phyloP scores from a whole-genome alignment of 2,797 vertebrate species.

The Melanotaenia parkinsoni region DNA sequence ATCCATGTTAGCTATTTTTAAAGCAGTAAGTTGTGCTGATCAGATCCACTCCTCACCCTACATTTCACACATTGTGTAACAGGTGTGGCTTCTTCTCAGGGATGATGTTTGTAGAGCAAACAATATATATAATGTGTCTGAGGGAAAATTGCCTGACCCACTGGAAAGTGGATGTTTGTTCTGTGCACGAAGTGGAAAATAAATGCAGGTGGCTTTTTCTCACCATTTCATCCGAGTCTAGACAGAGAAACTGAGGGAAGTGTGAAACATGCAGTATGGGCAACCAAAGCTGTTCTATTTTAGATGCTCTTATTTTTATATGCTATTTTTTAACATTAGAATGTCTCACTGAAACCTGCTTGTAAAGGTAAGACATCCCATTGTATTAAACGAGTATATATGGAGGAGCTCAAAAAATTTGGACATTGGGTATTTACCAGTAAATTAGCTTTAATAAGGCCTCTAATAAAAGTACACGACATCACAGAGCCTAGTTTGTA shows the following conservation, averaged over 20 bases:
- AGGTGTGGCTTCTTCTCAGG: slow-evolving; percentile 38
- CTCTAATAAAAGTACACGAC: too few species aligned
- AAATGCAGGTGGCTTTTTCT: slow-evolving; percentile 52
- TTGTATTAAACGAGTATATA: too few species aligned
- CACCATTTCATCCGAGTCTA: slow-evolving; percentile 39
- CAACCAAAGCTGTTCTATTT: background rate
- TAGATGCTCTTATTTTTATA: background rate
- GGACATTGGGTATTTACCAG: too few species aligned
- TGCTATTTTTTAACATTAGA: background rate
- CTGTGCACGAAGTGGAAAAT: slow-evolving; percentile 23
- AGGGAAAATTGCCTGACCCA: slow-evolving; percentile 42
- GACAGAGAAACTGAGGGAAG: slow-evolving; percentile 1
- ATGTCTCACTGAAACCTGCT: background rate
- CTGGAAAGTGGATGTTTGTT: slow-evolving; percentile 61
- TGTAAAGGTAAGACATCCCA: too few species aligned
- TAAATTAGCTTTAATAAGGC: too few species aligned
- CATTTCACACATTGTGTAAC: slow-evolving; percentile 28
- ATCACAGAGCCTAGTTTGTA: too few species aligned
- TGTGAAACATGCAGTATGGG: background rate
- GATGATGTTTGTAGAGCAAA: slow-evolving; percentile 49
- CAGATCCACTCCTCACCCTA: background rate
- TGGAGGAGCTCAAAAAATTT: too few species aligned
- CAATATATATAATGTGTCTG: slow-evolving; percentile 49
- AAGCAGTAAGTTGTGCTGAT: background rate
- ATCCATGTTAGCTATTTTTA: background rate